Evolutionary conservation across 2,888 invertebrate species (phyloP), one percentile per base, ranked within the genome.

Genomic region (Bombylius major): DNA sequence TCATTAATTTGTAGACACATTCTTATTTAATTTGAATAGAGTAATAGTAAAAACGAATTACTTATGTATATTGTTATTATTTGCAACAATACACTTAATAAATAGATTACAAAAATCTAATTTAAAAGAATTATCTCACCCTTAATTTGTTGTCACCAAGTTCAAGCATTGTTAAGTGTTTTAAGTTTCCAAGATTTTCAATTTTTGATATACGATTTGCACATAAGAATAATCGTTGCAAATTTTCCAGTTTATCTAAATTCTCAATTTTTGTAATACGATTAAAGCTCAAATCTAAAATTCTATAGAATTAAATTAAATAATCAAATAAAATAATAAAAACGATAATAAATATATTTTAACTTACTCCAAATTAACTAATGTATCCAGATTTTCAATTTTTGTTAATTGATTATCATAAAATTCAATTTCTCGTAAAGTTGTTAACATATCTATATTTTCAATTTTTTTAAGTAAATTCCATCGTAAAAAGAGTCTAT

Each of bases 351-450:
- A 23, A 23, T 23, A 23, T 23, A 23, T 23, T 23, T 23, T 3
- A n/a, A 50, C 87, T 81, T 78, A 92, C 90, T 93, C 85, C 50
- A 99, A 77, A 76, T 96, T 95, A 4, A 87, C 84, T 12, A 99
- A 80, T 12, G 79, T 72, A 55, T 90, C 88, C 56, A 99, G 77
- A 71, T 95, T 94, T 72, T 95, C 94, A 63, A 99, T 91, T 62
- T 83, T 81, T 1, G 85, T 85, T 53, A 99, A 86, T 77, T 97
- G 96, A 76, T 99, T 99, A 72, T 99, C 99, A 72, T 98, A 96
- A 5, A 99, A 76, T 68, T 99, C 98, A 50, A 99, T 75, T 68
- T 97, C 95, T 23, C 80, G 80, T 12, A 99, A 77, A 0, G 86
- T 87, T 4, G 78, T 80, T 31, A 97, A 75, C 1, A 82, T 84